Evolutionary conservation across 1,140 invertebrate genomes (phyloP).

Genomic region (Drosophila subobscura): DNA sequence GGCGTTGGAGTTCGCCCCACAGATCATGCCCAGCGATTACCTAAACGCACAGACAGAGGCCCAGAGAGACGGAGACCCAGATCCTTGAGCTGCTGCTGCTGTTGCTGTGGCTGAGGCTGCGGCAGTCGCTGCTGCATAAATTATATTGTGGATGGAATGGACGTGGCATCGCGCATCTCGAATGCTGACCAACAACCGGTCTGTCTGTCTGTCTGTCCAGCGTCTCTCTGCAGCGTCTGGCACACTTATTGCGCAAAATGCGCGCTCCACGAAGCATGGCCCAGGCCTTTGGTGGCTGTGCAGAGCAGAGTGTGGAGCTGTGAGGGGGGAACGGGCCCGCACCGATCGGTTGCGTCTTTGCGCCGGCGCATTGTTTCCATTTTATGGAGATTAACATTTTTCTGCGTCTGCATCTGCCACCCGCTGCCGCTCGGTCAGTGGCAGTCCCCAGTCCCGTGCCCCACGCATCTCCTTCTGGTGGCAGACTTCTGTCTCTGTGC

Average conservation of each 20-base stretch:
- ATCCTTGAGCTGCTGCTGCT: constrained; percentile 71
- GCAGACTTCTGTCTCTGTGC: neutral
- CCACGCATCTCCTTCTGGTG: constrained; percentile 7
- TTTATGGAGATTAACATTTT: constrained; percentile 83
- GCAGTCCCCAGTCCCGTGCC: constrained; percentile 11
- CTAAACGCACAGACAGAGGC: constrained; percentile 66
- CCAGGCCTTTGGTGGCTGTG: constrained; percentile 37
- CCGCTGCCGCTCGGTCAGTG: constrained; percentile 10
- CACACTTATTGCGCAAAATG: constrained; percentile 82
- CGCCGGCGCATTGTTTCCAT: constrained; percentile 81
- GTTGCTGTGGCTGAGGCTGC: no score
- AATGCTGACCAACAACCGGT: constrained; percentile 72
- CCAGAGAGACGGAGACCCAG: constrained; percentile 28
- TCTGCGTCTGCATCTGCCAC: constrained; percentile 48
- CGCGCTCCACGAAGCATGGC: constrained; percentile 78
- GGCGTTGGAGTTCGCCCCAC: constrained; percentile 58
- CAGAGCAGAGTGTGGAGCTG: neutral
- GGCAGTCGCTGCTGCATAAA: constrained; percentile 59
- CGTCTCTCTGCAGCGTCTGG: constrained; percentile 58
- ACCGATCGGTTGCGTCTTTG: constrained; percentile 49
- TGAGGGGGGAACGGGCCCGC: constrained; percentile 35
- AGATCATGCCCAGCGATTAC: constrained; percentile 80
- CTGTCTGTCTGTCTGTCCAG: constrained; percentile 42
- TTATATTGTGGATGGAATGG: constrained; percentile 57
- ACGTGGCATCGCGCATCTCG: constrained; percentile 11